A percentile compares a stretch with the other conserved stretches of the same genome.
phyloP scores from a whole-genome alignment of 2,797 vertebrate species.

The Sebastes cheni region DNA sequence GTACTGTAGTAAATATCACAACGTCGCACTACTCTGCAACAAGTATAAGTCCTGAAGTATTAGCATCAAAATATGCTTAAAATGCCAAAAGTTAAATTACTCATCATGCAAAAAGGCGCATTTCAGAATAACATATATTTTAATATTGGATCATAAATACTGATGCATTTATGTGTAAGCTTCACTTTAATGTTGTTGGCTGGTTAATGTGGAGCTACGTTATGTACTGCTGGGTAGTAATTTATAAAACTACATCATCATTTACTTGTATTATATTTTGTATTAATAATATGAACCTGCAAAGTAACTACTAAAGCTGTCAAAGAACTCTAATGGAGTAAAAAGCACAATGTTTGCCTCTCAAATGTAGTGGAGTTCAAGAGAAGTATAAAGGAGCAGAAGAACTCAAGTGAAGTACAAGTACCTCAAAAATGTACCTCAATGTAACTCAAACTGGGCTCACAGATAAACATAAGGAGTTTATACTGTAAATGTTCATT shows the following conservation, averaged over 20 bases:
- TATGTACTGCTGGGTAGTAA: not conserved
- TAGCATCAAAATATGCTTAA: not conserved
- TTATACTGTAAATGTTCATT: not conserved
- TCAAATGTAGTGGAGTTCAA: not conserved
- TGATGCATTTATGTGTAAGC: not conserved
- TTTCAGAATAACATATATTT: not conserved
- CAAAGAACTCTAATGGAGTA: accelerated
- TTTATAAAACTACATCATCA: not conserved
- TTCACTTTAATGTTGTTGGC: not conserved
- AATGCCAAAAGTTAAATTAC: not conserved
- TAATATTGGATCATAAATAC: not conserved
- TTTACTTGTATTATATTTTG: not conserved
- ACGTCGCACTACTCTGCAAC: not conserved
- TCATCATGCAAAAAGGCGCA: not conserved
- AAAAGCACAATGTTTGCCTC: not conserved
- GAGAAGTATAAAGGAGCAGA: not conserved
- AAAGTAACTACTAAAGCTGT: too few relatives aligned
- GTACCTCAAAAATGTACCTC: not conserved
- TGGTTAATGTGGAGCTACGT: not conserved
- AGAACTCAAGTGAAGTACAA: not conserved
- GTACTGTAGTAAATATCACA: not conserved
- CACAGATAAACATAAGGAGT: not conserved
- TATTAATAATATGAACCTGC: too few relatives aligned
- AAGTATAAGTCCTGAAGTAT: not conserved
- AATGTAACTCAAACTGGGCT: not conserved